Conservation (phyloP, 2,113 vertebrate species). For the Meriones unguiculatus region DNA sequence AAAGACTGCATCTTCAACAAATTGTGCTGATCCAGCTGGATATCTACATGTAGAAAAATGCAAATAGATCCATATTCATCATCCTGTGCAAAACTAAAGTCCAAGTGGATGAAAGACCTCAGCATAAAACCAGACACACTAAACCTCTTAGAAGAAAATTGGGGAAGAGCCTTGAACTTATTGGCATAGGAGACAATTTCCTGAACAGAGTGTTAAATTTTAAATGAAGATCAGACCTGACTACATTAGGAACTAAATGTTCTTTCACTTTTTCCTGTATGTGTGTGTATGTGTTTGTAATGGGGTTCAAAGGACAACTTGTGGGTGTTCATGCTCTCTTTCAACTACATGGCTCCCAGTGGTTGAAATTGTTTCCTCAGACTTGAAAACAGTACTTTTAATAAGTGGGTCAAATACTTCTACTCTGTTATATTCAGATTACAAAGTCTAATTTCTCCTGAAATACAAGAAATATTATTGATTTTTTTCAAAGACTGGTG, state of each 20-base stretch:
- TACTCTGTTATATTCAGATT: not conserved
- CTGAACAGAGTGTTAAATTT: not conserved
- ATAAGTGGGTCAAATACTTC: not conserved
- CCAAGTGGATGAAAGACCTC: too few relatives aligned
- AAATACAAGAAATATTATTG: not conserved
- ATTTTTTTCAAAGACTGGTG: not conserved
- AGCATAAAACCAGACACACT: too few relatives aligned
- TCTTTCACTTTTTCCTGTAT: not conserved
- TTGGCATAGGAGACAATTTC: too few relatives aligned
- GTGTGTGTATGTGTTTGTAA: not conserved
- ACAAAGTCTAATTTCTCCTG: not conserved
- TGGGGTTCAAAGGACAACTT: not conserved
- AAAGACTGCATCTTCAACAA: too few relatives aligned
- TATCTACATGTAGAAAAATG: too few relatives aligned
- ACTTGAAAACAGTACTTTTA: not conserved
- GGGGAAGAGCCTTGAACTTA: too few relatives aligned
- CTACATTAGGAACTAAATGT: not conserved
- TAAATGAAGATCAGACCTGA: not conserved
- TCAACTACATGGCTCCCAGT: not conserved
- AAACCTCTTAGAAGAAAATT: too few relatives aligned
- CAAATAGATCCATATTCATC: too few relatives aligned
- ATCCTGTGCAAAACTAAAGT: too few relatives aligned
- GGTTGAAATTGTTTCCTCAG: not conserved
- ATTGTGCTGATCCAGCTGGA: too few relatives aligned
- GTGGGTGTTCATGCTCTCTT: not conserved